Conservation (phyloP, 1,140 invertebrate genomes). For the Drepana arcuata region DNA sequence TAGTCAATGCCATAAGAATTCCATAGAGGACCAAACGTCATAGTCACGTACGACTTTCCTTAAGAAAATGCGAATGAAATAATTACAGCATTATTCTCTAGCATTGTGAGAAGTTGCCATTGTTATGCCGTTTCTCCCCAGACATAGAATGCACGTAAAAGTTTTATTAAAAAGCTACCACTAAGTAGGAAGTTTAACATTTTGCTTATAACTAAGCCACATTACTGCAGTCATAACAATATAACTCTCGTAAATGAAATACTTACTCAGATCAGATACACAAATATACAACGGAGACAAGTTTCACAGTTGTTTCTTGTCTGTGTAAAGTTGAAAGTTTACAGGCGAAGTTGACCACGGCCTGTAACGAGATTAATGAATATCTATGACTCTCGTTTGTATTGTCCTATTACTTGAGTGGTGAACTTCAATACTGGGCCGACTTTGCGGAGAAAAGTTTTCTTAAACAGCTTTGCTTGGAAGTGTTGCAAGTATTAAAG, state of each 20-base stretch:
- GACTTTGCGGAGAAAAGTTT: constrained; percentile 10
- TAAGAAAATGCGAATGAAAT: not conserved
- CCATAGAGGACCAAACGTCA: not conserved
- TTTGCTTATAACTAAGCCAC: not conserved
- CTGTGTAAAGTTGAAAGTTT: constrained; percentile 8
- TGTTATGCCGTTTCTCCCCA: constrained; percentile 7
- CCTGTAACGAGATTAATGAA: constrained; percentile 26
- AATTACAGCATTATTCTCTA: constrained; percentile 11
- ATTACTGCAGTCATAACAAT: not conserved
- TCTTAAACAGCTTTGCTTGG: too few species aligned
- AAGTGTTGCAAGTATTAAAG: too few species aligned
- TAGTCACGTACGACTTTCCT: too few species aligned
- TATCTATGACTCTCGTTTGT: constrained; percentile 24
- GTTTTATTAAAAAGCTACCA: constrained; percentile 20
- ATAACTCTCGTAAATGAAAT: not conserved
- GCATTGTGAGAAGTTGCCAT: constrained; percentile 10
- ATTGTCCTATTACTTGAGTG: constrained; percentile 7
- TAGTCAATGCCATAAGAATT: not conserved
- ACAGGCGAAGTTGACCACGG: constrained; percentile 18
- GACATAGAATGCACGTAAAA: constrained; percentile 15
- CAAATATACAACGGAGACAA: not conserved
- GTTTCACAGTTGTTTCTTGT: not conserved
- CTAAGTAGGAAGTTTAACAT: constrained; percentile 12
- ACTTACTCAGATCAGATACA: not conserved
- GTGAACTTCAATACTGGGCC: constrained; percentile 18